Conservation (phyloP, 2,797 vertebrate genomes). For the Parotocinclus haroldoi region DNA sequence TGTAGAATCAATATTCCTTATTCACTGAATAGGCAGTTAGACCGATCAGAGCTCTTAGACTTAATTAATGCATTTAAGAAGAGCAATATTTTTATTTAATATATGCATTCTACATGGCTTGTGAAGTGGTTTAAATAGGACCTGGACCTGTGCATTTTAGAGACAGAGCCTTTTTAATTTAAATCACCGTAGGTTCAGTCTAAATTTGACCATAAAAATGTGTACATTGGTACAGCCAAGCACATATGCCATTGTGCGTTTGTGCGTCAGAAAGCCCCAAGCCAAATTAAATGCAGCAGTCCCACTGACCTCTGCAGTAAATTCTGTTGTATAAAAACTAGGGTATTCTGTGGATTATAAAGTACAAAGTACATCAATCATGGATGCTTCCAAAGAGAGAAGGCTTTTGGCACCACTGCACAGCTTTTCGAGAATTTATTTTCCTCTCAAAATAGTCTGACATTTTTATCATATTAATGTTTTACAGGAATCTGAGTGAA, state of each 20-base stretch:
- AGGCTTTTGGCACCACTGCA: constrained; percentile 21
- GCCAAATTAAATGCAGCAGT: constrained; percentile 43
- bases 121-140: background rate
- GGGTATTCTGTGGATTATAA: constrained; percentile 26
- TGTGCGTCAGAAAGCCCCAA: constrained; percentile 25
- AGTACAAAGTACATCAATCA: constrained; percentile 34
- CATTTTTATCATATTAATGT: constrained; percentile 22
- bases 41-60: constrained; percentile 33
- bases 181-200: constrained; percentile 3
- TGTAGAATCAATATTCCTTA: constrained; percentile 43
- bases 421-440: constrained; percentile 37
- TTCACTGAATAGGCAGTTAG: constrained; percentile 38
- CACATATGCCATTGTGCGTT: background rate
- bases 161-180: constrained; percentile 13
- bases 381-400: background rate
- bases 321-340: constrained; percentile 18
- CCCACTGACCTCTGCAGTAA: constrained; percentile 43
- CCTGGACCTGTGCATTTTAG: background rate
- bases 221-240: background rate
- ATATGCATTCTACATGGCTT: constrained; percentile 13
- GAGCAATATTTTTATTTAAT: constrained; percentile 36
- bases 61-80: constrained; percentile 36
- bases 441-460: constrained; percentile 7
- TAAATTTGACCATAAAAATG: constrained; percentile 2
- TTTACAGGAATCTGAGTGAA: constrained; percentile 4